A percentile compares a stretch with the other conserved stretches of the same genome.
These are phyloP conservation scores for Chloroceryle amazona DNA, from an alignment of 2,797 vertebrate genomes.

Conservation along the genomic window DNA sequence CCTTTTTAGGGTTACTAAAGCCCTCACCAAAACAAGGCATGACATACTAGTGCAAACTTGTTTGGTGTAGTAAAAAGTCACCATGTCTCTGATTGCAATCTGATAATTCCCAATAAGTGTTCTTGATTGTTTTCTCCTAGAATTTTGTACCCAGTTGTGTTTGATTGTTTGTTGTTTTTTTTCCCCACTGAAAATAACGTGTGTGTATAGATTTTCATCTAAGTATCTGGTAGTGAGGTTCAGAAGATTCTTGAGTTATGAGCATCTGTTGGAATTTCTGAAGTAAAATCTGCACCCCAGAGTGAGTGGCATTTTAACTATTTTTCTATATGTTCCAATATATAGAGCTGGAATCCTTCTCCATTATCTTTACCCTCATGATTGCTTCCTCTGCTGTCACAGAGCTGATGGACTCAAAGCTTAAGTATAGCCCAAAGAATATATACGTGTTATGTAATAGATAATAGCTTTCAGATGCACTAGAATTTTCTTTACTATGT, in stretches of 20 bases:
- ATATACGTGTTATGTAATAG: background rate
- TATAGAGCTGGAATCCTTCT: background rate
- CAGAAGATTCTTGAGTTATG: background rate
- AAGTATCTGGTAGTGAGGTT: background rate
- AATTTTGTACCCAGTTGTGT: background rate
- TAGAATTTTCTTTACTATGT: background rate
- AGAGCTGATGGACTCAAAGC: background rate
- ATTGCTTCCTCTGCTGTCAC: background rate
- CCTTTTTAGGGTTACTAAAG: background rate
- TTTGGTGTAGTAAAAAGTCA: background rate
- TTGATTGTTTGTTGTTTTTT: background rate
- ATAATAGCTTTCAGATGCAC: background rate
- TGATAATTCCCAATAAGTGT: background rate
- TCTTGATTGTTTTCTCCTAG: background rate
- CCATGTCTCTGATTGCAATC: background rate
- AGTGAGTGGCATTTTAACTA: background rate
- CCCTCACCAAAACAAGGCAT: background rate
- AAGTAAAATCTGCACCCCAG: background rate
- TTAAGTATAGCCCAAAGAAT: background rate
- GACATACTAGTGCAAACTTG: background rate
- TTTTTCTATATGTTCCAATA: background rate
- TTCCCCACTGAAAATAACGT: rapidly evolving
- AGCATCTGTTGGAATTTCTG: background rate
- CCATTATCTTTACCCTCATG: background rate
- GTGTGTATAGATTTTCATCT: background rate